Base-by-base conservation (phyloP, 2,113 vertebrate species). In the Macrotus californicus region DNA sequence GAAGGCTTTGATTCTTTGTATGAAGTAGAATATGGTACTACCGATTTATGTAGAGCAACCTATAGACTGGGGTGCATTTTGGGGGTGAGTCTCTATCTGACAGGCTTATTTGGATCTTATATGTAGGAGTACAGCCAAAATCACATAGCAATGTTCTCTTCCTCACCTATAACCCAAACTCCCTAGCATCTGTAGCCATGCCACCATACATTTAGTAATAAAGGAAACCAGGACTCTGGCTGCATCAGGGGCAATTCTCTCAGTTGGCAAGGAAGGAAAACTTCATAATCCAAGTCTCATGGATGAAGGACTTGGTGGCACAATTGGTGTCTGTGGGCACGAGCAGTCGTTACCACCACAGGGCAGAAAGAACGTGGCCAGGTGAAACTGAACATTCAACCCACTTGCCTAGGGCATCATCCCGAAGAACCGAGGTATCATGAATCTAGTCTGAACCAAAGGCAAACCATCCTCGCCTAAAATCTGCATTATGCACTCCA, bases 321-420 rank as follows among this genome's bases (percentile, higher is more conserved):
- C 16, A n/a, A 16, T 3, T n/a, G 43, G 16, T 72, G 24, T 26
- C 22, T 3, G 7, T 1, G 24, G 54, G 22, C 12, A 34, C 7
- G 2, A 50, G 14, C n/a, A 13, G 15, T 31, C 50, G 7, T 16
- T 7, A 3, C 31, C 11, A 22, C 1, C 3, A 0, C 5, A n/a
- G 59, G 4, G 21, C 56, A 14, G 8, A 54, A 72, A 72, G 41
- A 67, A 66, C 0, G 1, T 0, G 79, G 16, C 46, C 31, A 6
- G 26, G 41, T 48, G 43, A 48, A 24, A 29, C 1, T 0, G 0
- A 69, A n/a, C 59, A 29, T 61, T 67, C 16, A 19, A 54, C 18
- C 43, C 41, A 31, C 39, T 3, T 26, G 29, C 15, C 50, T 24
- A 61, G 84, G 77, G 81, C 34, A 12, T 22, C 5, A 29, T 24